Conservation (phyloP, 1,140 invertebrate genomes). For the Melitaea cinxia region DNA sequence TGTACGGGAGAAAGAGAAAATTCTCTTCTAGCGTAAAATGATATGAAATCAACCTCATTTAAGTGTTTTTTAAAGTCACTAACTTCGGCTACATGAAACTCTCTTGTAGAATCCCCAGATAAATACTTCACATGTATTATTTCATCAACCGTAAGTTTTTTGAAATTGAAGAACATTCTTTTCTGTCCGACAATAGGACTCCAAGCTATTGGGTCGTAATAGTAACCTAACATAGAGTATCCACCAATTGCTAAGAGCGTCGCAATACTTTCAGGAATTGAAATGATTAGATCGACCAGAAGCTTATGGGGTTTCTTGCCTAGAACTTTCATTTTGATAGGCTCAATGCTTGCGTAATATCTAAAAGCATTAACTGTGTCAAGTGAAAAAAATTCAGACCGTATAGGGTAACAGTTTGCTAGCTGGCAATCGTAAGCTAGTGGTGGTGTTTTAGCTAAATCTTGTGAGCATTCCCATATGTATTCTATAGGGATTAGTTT, state of each 20-base stretch:
- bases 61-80: slow-evolving; percentile 23
- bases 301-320: slow-evolving; percentile 17
- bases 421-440: slow-evolving; percentile 16
- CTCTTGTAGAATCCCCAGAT: slow-evolving; percentile 18
- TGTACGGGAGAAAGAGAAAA: slow-evolving; percentile 2
- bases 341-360: not conserved
- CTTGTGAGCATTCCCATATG: slow-evolving; percentile 15
- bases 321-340: slow-evolving; percentile 14
- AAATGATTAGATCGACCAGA: slow-evolving; percentile 20
- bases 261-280: slow-evolving; percentile 15
- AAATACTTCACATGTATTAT: slow-evolving; percentile 28
- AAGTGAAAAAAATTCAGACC: not conserved
- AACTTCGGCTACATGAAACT: slow-evolving; percentile 33
- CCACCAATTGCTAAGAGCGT: slow-evolving; percentile 11
- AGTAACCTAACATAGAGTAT: slow-evolving; percentile 10
- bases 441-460: slow-evolving; percentile 11
- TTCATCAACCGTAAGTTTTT: slow-evolving; percentile 20
- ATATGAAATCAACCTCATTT: slow-evolving; percentile 17
- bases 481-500: slow-evolving; percentile 20
- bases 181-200: slow-evolving; percentile 1
- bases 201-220: slow-evolving; percentile 6
- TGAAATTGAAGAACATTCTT: slow-evolving; percentile 18
- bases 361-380: slow-evolving; percentile 13
- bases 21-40: slow-evolving; percentile 21
- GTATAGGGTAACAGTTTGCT: slow-evolving; percentile 22